Evolutionary conservation across 2,888 invertebrate species (phyloP).

Genomic region (Meta bourneti): DNA sequence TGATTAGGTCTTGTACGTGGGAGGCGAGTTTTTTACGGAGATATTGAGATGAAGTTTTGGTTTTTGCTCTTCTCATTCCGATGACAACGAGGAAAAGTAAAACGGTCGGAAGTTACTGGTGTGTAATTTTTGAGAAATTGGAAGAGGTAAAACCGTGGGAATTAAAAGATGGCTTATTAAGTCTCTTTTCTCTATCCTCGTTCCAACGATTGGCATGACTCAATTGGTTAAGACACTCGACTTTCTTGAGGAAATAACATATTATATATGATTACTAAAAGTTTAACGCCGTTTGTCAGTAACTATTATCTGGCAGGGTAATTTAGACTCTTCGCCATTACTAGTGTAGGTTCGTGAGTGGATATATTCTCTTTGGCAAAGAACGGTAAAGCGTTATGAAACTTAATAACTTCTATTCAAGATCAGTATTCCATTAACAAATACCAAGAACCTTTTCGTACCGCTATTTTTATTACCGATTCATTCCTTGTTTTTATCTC

Average conservation of each 20-base stretch:
- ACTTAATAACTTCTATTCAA: too few relatives aligned
- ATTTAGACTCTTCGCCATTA: too few relatives aligned
- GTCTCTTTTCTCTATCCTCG: not conserved
- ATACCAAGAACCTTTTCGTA: too few relatives aligned
- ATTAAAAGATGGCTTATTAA: not conserved
- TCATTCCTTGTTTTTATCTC: too few relatives aligned
- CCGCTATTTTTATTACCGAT: too few relatives aligned
- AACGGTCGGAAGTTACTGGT: too few relatives aligned
- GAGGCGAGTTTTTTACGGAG: not conserved
- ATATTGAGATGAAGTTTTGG: not conserved
- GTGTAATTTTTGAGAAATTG: not conserved
- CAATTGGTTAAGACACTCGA: not conserved
- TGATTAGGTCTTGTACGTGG: slow-evolving; percentile 33
- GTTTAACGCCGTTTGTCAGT: not conserved
- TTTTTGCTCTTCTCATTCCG: not conserved
- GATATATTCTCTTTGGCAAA: too few relatives aligned
- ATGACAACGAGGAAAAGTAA: not conserved
- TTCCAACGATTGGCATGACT: too few relatives aligned
- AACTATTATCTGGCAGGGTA: too few relatives aligned
- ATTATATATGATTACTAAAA: not conserved
- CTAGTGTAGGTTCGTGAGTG: too few relatives aligned
- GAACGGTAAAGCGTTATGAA: too few relatives aligned
- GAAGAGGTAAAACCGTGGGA: not conserved
- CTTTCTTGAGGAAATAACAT: not conserved
- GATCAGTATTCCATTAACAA: too few relatives aligned